Conservation (phyloP, 2,797 vertebrate species). For the Pampus argenteus region DNA sequence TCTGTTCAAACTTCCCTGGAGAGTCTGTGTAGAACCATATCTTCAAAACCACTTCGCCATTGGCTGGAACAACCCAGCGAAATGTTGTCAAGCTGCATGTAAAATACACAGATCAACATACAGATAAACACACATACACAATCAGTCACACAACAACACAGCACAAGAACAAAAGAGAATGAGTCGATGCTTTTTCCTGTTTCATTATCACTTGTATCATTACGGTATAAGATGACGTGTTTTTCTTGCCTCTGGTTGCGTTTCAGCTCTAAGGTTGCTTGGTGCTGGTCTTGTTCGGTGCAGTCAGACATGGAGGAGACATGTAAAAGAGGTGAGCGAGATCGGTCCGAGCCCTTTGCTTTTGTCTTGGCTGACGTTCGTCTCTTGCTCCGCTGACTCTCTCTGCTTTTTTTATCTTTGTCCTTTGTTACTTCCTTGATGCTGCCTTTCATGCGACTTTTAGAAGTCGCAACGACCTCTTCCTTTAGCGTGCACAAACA, state of each 20-base stretch:
- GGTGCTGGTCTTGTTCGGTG: conserved; percentile 52
- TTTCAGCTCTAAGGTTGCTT: conserved; percentile 54
- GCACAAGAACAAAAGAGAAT: background rate
- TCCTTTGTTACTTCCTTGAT: conserved; percentile 59
- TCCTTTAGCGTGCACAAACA: conserved; percentile 38
- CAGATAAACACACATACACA: too few species aligned
- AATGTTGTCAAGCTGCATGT: conserved; percentile 83
- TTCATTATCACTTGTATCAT: too few species aligned
- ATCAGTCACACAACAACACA: background rate
- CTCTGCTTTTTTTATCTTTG: conserved; percentile 75
- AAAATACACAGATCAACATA: conserved; percentile 25
- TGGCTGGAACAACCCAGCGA: conserved; percentile 90
- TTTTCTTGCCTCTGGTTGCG: conserved; percentile 61
- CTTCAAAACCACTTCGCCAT: conserved; percentile 80
- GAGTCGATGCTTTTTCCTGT: too few species aligned
- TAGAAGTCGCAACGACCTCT: conserved; percentile 53
- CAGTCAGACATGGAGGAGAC: conserved; percentile 30
- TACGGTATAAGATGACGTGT: background rate
- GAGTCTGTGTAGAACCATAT: conserved; percentile 85
- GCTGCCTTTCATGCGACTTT: conserved; percentile 48
- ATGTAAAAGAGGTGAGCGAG: rapidly evolving
- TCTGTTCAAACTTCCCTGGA: conserved; percentile 86
- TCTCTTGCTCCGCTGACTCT: conserved; percentile 66
- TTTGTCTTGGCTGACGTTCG: conserved; percentile 50
- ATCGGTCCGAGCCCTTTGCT: conserved; percentile 9